A percentile compares a stretch with the other conserved stretches of the same genome.
Evolutionary conservation across 1,140 invertebrate genomes (phyloP).

Genomic region (Lasaia peninsularis): DNA sequence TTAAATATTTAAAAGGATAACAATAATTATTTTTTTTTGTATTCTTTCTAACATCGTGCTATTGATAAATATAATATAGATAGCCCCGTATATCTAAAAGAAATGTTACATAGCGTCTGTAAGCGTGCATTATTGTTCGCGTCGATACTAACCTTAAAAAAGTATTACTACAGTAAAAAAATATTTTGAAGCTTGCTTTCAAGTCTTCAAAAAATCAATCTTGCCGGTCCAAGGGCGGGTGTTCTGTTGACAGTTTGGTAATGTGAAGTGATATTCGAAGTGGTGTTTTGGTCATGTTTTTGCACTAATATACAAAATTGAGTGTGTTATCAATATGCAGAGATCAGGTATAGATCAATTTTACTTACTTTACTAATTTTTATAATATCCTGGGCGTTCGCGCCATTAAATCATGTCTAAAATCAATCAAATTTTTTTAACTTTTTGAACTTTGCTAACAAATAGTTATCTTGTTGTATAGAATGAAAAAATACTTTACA

Average conservation of each 20-base stretch:
- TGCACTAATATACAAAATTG: conserved; percentile 51
- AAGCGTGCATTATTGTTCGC: neutral
- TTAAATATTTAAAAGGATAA: too few relatives aligned
- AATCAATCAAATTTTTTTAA: neutral
- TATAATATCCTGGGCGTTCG: conserved; percentile 32
- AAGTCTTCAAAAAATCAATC: conserved; percentile 73
- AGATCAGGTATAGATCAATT: conserved; percentile 64
- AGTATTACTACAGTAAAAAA: conserved; percentile 7
- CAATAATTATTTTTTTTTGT: too few relatives aligned
- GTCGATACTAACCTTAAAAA: neutral
- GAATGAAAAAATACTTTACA: neutral
- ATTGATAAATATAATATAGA: too few relatives aligned
- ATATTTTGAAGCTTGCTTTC: conserved; percentile 41
- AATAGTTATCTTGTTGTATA: neutral
- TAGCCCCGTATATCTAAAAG: too few relatives aligned
- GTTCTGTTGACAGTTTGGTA: conserved; percentile 68
- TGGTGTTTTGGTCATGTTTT: conserved; percentile 63
- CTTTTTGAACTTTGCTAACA: neutral
- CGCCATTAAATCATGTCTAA: conserved; percentile 39
- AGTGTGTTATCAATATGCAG: conserved; percentile 63
- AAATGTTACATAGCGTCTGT: too few relatives aligned
- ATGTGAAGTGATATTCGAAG: conserved; percentile 52
- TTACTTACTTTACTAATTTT: neutral
- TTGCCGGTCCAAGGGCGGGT: conserved; percentile 66
- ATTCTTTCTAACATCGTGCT: too few relatives aligned